Evolutionary conservation across 2,113 vertebrate species (phyloP).

Genomic region (Forbesichthys agassizii): DNA sequence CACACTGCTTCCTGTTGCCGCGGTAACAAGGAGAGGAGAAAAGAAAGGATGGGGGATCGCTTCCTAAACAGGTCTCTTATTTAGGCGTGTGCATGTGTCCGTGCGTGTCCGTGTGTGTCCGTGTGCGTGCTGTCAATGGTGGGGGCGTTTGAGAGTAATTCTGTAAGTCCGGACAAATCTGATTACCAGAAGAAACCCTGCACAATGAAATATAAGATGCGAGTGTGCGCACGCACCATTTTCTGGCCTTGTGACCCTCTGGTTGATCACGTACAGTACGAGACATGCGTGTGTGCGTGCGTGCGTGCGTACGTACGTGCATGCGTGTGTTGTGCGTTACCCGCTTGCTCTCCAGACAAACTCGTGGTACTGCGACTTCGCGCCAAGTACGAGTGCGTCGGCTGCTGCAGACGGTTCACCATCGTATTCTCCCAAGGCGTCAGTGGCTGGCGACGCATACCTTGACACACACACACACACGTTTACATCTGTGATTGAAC

Average conservation of each 20-base stretch:
- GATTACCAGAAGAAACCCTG: slow-evolving; percentile 29
- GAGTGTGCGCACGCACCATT: too few species aligned
- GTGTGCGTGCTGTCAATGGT: slow-evolving; percentile 39
- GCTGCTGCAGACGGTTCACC: slow-evolving; percentile 92
- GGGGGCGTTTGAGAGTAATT: slow-evolving; percentile 51
- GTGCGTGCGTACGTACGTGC: not conserved
- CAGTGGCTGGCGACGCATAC: slow-evolving; percentile 86
- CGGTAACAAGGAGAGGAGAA: not conserved
- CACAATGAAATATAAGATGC: not conserved
- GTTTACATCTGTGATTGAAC: not conserved
- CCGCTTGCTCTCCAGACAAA: slow-evolving; percentile 88
- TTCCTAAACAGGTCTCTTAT: slow-evolving; percentile 33
- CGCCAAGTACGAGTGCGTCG: slow-evolving; percentile 96
- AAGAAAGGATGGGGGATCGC: slow-evolving; percentile 10
- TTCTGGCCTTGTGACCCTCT: too few species aligned
- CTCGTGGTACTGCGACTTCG: slow-evolving; percentile 93
- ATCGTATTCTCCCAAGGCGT: slow-evolving; percentile 92
- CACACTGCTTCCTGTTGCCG: not conserved
- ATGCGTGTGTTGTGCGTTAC: slow-evolving; percentile 70
- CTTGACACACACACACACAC: slow-evolving; percentile 64
- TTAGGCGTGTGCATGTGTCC: slow-evolving; percentile 7
- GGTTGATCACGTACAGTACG: too few species aligned
- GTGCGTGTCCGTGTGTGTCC: not conserved
- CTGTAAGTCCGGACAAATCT: slow-evolving; percentile 59
- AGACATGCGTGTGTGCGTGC: not conserved